Base-by-base conservation (phyloP, 2,888 invertebrate genomes). In the Himalopsyche kuldschensis region DNA sequence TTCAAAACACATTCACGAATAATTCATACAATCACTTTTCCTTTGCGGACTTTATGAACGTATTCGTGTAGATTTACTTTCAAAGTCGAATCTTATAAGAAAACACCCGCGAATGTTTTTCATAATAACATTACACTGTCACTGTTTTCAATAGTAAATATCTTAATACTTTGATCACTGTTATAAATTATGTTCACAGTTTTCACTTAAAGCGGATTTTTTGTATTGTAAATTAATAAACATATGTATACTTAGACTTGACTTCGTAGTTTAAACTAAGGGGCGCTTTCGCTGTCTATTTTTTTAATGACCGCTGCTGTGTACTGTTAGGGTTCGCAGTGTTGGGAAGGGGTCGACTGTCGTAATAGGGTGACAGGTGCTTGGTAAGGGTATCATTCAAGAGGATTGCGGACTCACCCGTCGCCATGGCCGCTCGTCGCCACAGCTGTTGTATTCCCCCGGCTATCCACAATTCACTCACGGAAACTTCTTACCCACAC, bases 381-480 rank as follows among this genome's bases (percentile, higher is more conserved):
- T 41, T 27, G 17, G 31, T 27, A n/a, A 31, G 48, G 63, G 32
- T 32, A 35, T 35, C 46, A 30, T 32, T 75, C 24, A 27, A 31
- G 78, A 75, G 46, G 76, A 32, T 79, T 30, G 80, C 31, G 32
- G 81, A 88, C 89, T 89, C 87, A 89, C 89, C 89, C 87, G 88
- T 89, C 87, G 89, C 89, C 89, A 89, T 89, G 89, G 89, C 89
- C 86, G 87, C 84, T 86, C 86, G 85, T 87, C 87, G 89, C 89
- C 89, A 89, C 88, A 88, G 89, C 89, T 87, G 87, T 87, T 87
- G 87, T 87, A 87, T 88, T 88, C 88, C 88, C 88, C 88, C 87
- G 86, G 87, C 87, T 87, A 88, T 88, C 88, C 88, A 88, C 88
- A 76, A 47, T 88, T 88, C 87, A 88, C 87, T 87, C 86, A 87